Evolutionary conservation across 2,113 vertebrate genomes (phyloP).

Genomic region (Anoplopoma fimbria): DNA sequence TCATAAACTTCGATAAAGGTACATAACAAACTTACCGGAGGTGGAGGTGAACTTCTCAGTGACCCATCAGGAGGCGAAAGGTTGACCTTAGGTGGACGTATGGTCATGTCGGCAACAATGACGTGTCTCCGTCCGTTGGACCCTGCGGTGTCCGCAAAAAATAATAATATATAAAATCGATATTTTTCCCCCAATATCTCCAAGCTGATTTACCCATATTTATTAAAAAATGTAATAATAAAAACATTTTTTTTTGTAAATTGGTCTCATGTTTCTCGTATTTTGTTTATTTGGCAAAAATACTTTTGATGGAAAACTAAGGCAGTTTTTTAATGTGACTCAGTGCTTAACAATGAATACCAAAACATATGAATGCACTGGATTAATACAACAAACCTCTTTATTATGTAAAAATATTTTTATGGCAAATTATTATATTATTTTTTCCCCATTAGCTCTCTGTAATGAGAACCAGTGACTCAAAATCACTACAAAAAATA

Average conservation of each 20-base stretch:
- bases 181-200: no score
- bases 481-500: background rate
- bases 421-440: background rate
- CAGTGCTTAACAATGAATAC: background rate
- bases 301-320: background rate
- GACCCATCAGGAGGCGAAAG: background rate
- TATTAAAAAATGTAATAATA: background rate
- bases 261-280: background rate
- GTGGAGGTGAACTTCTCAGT: background rate
- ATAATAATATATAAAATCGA: no score
- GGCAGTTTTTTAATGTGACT: background rate
- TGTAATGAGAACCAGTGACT: background rate
- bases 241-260: background rate
- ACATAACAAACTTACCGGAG: background rate
- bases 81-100: no score
- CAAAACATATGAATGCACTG: background rate
- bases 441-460: background rate
- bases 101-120: no score
- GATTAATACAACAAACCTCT: background rate
- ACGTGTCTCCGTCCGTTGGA: background rate
- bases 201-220: background rate
- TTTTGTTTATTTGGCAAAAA: background rate
- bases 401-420: background rate
- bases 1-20: background rate
- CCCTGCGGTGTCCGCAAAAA: background rate